Percentiles rank a stretch among this genome's conserved stretches.
phyloP scores from a whole-genome alignment of 2,888 invertebrate species.

The Miltochrista miniata region DNA sequence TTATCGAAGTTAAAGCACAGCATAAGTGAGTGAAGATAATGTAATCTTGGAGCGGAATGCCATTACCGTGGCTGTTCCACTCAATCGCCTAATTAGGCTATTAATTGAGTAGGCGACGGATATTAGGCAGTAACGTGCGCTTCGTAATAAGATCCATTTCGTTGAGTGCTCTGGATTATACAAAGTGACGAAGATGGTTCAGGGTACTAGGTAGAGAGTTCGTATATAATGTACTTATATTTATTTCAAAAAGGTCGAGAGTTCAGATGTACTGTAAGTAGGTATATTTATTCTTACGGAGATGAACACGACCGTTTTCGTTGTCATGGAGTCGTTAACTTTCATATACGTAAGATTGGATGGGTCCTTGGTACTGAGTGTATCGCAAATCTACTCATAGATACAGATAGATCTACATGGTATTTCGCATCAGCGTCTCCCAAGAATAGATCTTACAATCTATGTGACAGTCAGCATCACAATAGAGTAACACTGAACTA shows the following conservation, averaged over 20 bases:
- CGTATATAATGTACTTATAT: not conserved
- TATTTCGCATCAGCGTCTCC: no score
- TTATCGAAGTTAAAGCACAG: conserved; percentile 32
- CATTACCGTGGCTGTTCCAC: conserved; percentile 44
- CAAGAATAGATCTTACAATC: no score
- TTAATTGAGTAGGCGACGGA: conserved; percentile 52
- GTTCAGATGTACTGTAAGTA: not conserved
- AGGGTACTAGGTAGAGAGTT: not conserved
- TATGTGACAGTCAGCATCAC: no score
- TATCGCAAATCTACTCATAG: no score
- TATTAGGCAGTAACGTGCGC: conserved; percentile 44
- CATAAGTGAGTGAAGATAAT: conserved; percentile 47
- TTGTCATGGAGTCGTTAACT: no score
- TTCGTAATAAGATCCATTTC: conserved; percentile 36
- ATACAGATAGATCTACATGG: no score
- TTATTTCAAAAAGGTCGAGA: not conserved
- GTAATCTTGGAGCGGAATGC: conserved; percentile 49
- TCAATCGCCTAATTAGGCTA: conserved; percentile 56
- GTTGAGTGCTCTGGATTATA: conserved; percentile 42
- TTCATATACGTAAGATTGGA: no score
- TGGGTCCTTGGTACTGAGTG: no score
- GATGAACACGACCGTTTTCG: no score
- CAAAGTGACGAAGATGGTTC: conserved; percentile 15
- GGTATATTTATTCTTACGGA: no score
- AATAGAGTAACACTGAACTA: no score